Evolutionary conservation across 2,797 vertebrate genomes (phyloP).

Genomic region (Pempheris klunzingeri): DNA sequence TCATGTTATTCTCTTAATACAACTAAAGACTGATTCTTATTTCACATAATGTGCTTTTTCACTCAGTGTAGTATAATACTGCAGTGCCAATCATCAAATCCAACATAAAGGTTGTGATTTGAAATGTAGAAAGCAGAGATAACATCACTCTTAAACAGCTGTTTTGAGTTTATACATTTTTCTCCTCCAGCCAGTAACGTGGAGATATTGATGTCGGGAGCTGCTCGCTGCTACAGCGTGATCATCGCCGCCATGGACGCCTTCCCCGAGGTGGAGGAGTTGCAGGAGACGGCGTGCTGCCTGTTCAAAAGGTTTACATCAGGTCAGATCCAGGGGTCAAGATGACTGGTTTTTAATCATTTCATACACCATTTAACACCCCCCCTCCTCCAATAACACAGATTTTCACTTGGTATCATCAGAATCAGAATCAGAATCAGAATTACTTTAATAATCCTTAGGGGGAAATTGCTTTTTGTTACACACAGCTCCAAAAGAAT

Average conservation of each 20-base stretch:
- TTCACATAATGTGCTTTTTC: background rate
- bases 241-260: conserved; percentile 88
- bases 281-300: conserved; percentile 94
- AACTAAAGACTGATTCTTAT: background rate
- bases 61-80: background rate
- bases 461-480: too few relatives aligned
- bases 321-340: conserved; percentile 83
- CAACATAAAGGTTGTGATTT: background rate
- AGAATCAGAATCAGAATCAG: too few relatives aligned
- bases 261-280: conserved; percentile 86
- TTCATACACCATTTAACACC: too few relatives aligned
- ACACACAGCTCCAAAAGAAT: too few relatives aligned
- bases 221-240: conserved; percentile 91
- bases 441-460: too few relatives aligned
- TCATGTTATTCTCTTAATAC: background rate
- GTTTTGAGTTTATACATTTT: background rate
- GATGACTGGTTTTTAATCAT: too few relatives aligned
- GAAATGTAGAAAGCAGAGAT: background rate
- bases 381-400: background rate
- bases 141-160: background rate
- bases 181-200: conserved; percentile 90
- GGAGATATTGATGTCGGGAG: conserved; percentile 96
- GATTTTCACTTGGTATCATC: background rate
- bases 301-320: conserved; percentile 91
- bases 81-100: background rate